Conservation (phyloP, 2,113 vertebrate genomes). For the Poicephalus meyeri region DNA sequence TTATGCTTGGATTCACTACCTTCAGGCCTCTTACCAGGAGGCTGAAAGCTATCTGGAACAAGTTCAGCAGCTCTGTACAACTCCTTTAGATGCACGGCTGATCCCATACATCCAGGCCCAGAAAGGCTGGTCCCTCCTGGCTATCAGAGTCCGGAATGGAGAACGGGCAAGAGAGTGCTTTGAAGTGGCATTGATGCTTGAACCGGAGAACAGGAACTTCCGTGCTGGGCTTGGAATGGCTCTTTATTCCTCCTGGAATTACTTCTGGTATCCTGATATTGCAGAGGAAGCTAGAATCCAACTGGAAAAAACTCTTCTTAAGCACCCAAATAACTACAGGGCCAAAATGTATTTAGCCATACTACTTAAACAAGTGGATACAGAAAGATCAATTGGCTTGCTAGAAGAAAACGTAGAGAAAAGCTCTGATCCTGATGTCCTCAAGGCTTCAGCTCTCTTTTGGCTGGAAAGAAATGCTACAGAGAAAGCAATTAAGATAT, state of each 20-base stretch:
- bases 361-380: fast-evolving
- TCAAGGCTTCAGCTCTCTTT: background rate
- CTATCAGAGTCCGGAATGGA: fast-evolving
- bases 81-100: fast-evolving
- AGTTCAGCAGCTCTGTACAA: background rate
- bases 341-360: background rate
- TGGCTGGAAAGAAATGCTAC: fast-evolving
- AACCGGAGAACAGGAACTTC: background rate
- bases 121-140: background rate
- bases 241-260: background rate
- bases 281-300: background rate
- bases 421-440: background rate
- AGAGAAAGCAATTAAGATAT: fast-evolving
- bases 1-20: background rate
- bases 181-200: background rate
- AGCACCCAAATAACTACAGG: background rate
- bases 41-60: background rate
- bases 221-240: background rate
- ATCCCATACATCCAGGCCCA: background rate
- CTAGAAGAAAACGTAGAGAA: background rate
- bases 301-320: fast-evolving
- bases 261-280: background rate
- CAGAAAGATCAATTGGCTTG: fast-evolving
- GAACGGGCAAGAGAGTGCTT: background rate
- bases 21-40: background rate